A percentile compares a stretch with the other conserved stretches of the same genome.
Evolutionary conservation across 2,888 invertebrate genomes (phyloP).

Genomic region (Pristionchus japonicus): DNA sequence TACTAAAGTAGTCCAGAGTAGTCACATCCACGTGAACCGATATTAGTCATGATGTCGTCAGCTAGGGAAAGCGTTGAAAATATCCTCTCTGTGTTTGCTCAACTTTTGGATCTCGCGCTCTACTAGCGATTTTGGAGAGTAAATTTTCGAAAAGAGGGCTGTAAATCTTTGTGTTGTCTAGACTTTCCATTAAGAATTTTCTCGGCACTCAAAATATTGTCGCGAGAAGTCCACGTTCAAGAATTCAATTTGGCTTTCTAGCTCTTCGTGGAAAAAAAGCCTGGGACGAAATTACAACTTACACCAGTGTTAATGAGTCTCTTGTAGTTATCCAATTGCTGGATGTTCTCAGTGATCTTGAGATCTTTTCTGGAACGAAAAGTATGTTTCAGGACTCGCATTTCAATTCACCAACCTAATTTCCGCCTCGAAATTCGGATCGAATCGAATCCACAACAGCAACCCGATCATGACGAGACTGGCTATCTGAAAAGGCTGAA

Average conservation of each 20-base stretch:
- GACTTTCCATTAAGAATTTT: too few species aligned
- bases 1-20: too few species aligned
- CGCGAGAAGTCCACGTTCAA: too few species aligned
- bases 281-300: too few species aligned
- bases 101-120: slow-evolving; percentile 47
- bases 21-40: not conserved
- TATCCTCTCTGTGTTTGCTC: slow-evolving; percentile 42
- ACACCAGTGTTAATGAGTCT: slow-evolving; percentile 60
- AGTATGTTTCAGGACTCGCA: not conserved
- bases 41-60: not conserved
- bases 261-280: too few species aligned
- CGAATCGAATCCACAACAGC: slow-evolving; percentile 67
- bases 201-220: too few species aligned
- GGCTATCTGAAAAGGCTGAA: slow-evolving; percentile 62
- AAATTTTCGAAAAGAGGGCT: not conserved
- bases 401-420: slow-evolving; percentile 50
- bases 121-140: slow-evolving; percentile 45
- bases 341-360: slow-evolving; percentile 52
- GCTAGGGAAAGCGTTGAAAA: not conserved
- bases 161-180: too few species aligned
- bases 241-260: too few species aligned
- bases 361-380: not conserved
- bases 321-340: slow-evolving; percentile 56
- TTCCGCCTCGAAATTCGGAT: slow-evolving; percentile 64
- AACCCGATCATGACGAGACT: slow-evolving; percentile 64